phyloP scores from a whole-genome alignment of 2,113 vertebrate genomes.

The Clarias gariepinus region DNA sequence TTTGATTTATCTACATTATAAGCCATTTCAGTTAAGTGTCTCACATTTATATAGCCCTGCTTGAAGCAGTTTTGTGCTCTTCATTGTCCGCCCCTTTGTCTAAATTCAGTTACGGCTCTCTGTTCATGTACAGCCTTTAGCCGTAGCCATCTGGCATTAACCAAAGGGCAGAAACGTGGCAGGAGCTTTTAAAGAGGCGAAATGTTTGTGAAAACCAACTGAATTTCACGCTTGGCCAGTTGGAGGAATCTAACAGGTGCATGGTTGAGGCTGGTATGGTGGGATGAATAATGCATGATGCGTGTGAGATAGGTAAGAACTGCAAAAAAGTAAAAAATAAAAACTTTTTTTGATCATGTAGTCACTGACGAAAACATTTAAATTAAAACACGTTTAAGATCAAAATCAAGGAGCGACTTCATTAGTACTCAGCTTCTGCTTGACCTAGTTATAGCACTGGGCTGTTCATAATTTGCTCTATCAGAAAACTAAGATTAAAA shows the following conservation, averaged over 20 bases:
- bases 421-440: background rate
- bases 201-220: background rate
- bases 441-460: background rate
- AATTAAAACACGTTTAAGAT: background rate
- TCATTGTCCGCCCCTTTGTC: background rate
- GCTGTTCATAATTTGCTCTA: background rate
- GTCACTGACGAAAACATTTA: background rate
- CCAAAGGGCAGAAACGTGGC: background rate
- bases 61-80: background rate
- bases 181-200: background rate
- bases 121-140: background rate
- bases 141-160: background rate
- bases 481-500: background rate
- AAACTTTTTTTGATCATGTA: background rate
- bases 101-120: background rate
- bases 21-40: background rate
- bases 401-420: background rate
- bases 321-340: background rate
- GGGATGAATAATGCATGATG: constrained; percentile 33
- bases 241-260: constrained; percentile 12
- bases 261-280: background rate
- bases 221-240: constrained; percentile 19
- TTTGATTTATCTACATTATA: background rate
- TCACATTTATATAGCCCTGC: background rate
- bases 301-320: background rate